Evolutionary conservation across 1,140 invertebrate species (phyloP), one percentile per base, ranked within the genome.

Genomic region (Pseudoatta argentina): DNA sequence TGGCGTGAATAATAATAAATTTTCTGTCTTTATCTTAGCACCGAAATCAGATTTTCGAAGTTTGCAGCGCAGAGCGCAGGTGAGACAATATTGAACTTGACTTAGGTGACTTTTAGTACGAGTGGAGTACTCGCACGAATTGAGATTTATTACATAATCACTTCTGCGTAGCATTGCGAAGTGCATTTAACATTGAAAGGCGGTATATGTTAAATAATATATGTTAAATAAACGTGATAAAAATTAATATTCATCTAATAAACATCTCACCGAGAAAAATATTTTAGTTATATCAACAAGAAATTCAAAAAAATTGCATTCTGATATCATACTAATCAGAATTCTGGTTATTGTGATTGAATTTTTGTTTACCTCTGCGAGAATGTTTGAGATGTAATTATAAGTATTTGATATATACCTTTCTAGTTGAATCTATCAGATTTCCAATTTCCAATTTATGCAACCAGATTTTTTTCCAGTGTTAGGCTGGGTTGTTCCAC

Each of bases 1-100:
- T 34, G 30, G 21, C 48, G 16, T 5, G 48, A 55, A 81, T 21
- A 8, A 18, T 75, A 61, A 81, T 55, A 55, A 59, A 83, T 73
- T 63, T 73, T 48, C 69, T 51, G 39, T 51, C 69, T 61, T 83
- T 83, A 75, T 83, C 79, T 61, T 73, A 24, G 55, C 8, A 27
- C 7, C 14, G 44, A n/a, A 83, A 83, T 75, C 51, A 61, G n/a
- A 83, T 83, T 51, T 72, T 24, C 55, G 0, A 83, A 83, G 57
- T 83, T 75, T 61, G 69, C 69, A 39, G 34, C 39, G 34, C 18
- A 39, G 16, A 48, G 67, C 34, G 55, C 39, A 83, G 55, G 39
- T 75, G 27, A 83, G 34, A 75, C 79, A 75, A 75, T 83, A 83
- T 75, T 61, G 79, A 73, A 83, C 79, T 75, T 83, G 67, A 83